Percentiles rank a stretch among this genome's conserved stretches.
Conservation (phyloP, 1,140 invertebrate genomes). For the Cotesia glomerata region DNA sequence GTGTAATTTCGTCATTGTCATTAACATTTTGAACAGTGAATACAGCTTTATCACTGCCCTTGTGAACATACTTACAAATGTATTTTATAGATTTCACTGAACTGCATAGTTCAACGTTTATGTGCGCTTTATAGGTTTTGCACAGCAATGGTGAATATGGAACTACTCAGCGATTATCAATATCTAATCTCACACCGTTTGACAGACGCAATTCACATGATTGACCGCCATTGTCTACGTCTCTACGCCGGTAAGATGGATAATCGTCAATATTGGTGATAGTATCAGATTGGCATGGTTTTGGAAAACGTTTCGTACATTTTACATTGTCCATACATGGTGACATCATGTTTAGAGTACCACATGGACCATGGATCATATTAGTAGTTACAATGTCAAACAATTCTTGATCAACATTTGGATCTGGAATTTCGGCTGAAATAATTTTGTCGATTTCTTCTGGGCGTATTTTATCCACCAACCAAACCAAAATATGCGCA, state of each 20-base stretch:
- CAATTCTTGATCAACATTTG: too few species aligned
- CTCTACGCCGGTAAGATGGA: background rate
- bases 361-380: too few species aligned
- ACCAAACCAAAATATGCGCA: too few species aligned
- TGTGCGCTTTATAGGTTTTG: constrained; percentile 58
- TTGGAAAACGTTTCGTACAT: constrained; percentile 47
- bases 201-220: background rate
- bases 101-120: constrained; percentile 46
- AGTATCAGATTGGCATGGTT: constrained; percentile 41
- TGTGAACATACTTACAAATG: constrained; percentile 40
- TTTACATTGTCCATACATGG: too few species aligned
- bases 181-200: constrained; percentile 42
- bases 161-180: constrained; percentile 65
- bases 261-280: constrained; percentile 39
- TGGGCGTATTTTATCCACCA: too few species aligned
- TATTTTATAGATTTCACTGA: constrained; percentile 38
- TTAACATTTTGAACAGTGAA: constrained; percentile 31
- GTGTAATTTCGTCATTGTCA: constrained; percentile 41
- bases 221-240: constrained; percentile 5
- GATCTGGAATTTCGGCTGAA: too few species aligned
- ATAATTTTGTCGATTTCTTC: too few species aligned
- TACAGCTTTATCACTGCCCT: constrained; percentile 44
- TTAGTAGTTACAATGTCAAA: too few species aligned
- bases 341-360: too few species aligned
- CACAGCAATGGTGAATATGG: constrained; percentile 63